Conservation (phyloP, 2,797 vertebrate genomes). For the Hypotaenidia philippensis region DNA sequence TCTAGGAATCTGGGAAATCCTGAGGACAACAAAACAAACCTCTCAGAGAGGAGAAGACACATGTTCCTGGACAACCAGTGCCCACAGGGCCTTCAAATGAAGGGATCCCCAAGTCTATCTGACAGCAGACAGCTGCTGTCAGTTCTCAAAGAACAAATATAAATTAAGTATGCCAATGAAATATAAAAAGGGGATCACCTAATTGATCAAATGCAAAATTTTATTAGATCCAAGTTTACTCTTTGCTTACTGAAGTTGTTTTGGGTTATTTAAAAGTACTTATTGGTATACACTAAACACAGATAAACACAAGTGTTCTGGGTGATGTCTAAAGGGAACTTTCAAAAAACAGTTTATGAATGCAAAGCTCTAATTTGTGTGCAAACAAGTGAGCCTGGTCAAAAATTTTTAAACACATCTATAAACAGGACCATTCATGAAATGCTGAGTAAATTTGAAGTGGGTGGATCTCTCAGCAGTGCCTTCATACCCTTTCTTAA, state of each 20-base stretch:
- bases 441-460: not conserved
- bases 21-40: not conserved
- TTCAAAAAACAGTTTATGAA: not conserved
- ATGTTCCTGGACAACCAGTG: not conserved
- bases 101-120: not conserved
- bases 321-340: not conserved
- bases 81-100: not conserved
- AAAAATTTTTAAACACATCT: not conserved
- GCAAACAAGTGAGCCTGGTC: not conserved
- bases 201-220: not conserved
- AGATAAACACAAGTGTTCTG: not conserved
- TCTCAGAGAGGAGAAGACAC: not conserved
- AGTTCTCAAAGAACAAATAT: not conserved
- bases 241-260: not conserved
- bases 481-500: not conserved
- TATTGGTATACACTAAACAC: not conserved
- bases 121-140: not conserved
- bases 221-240: not conserved
- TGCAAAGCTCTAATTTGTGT: not conserved
- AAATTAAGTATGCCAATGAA: not conserved
- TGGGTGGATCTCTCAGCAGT: not conserved
- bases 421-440: conserved; percentile 3
- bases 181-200: not conserved
- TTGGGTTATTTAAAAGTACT: not conserved
- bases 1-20: not conserved